A percentile compares a stretch with the other conserved stretches of the same genome.
Conservation (phyloP, 2,797 vertebrate genomes). For the Rhyacichthys aspro region DNA sequence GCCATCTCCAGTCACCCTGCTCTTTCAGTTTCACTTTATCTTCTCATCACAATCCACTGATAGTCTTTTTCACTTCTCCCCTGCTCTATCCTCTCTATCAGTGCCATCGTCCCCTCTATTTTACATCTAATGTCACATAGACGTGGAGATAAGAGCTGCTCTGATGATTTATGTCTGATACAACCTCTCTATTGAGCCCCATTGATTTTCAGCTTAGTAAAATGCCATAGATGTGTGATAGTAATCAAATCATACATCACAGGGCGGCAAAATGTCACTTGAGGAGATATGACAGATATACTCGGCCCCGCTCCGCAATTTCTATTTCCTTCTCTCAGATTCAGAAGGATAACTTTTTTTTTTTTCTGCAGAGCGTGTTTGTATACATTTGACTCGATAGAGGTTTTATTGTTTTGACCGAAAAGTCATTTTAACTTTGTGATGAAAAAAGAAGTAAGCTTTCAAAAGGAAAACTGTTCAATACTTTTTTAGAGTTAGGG, state of each 20-base stretch:
- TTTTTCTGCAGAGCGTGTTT: background rate
- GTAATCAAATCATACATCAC: conserved; percentile 69
- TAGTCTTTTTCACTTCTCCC: conserved; percentile 19
- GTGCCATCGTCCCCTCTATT: conserved; percentile 28
- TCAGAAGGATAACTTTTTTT: conserved; percentile 20
- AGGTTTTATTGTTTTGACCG: conserved; percentile 10
- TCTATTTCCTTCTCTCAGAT: conserved; percentile 28
- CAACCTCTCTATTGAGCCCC: conserved; percentile 57
- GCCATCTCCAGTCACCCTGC: conserved; percentile 7
- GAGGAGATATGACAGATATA: conserved; percentile 43
- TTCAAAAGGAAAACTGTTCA: conserved; percentile 1
- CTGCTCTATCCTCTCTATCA: conserved; percentile 28
- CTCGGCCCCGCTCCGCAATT: conserved; percentile 3
- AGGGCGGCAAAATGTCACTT: conserved; percentile 55
- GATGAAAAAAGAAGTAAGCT: conserved; percentile 15
- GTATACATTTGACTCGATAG: conserved; percentile 8
- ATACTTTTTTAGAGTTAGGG: background rate
- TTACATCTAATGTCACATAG: conserved; percentile 48
- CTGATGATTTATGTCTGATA: conserved; percentile 58
- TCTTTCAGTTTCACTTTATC: conserved; percentile 34
- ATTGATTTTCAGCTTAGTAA: conserved; percentile 71
- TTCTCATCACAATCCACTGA: conserved; percentile 36
- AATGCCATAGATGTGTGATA: conserved; percentile 69
- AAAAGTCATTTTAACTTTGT: conserved; percentile 1
- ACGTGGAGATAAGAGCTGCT: conserved; percentile 41